Evolutionary conservation across 2,113 vertebrate species (phyloP).

Genomic region (Meleagris gallopavo): DNA sequence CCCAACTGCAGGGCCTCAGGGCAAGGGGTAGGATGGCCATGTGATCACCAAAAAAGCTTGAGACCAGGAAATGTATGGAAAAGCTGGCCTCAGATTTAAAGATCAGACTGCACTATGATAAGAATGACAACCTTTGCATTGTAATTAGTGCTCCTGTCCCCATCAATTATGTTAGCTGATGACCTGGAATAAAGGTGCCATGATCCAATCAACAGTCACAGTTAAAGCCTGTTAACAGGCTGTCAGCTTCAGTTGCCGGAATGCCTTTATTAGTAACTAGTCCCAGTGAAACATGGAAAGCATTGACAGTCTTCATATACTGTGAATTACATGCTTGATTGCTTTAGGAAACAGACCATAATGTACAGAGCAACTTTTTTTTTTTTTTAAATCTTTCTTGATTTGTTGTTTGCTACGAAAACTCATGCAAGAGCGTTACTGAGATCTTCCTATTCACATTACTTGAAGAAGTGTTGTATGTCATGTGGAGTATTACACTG

Average conservation of each 20-base stretch:
- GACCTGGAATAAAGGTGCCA: slow-evolving; percentile 7
- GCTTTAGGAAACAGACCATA: background rate
- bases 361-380: background rate
- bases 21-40: background rate
- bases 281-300: background rate
- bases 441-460: background rate
- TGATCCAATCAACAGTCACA: background rate
- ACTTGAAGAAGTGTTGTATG: background rate
- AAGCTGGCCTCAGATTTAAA: background rate
- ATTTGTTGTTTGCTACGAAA: background rate
- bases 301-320: background rate
- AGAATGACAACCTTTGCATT: background rate
- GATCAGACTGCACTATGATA: background rate
- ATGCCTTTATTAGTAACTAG: background rate
- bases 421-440: background rate
- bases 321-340: background rate
- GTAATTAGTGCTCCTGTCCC: background rate
- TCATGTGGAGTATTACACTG: background rate
- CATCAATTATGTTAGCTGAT: background rate
- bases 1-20: background rate
- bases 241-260: background rate
- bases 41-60: background rate
- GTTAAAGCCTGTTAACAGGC: background rate
- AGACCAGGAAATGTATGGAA: background rate
- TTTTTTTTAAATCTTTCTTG: background rate